Conservation (phyloP, 2,888 invertebrate genomes). For the Drosophila mimica region DNA sequence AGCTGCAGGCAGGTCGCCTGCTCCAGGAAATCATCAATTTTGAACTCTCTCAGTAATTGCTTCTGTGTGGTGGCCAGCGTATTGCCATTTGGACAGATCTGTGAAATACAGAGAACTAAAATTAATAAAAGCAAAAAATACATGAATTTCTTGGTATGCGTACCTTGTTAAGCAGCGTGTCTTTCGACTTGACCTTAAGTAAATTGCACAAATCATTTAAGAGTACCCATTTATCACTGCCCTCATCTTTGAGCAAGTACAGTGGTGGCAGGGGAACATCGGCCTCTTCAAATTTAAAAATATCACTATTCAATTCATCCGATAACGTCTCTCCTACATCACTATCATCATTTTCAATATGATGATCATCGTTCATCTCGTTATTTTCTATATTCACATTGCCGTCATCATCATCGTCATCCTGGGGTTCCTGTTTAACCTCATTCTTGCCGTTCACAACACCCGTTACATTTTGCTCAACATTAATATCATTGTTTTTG, state of each 20-base stretch:
- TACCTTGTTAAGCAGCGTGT: conserved; percentile 90
- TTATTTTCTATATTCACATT: conserved; percentile 26
- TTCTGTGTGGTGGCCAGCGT: conserved; percentile 76
- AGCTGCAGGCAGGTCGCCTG: conserved; percentile 92
- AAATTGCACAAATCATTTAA: conserved; percentile 92
- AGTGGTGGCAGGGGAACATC: conserved; percentile 92
- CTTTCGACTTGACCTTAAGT: conserved; percentile 92
- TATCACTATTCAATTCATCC: conserved; percentile 85
- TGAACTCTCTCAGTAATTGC: conserved; percentile 88
- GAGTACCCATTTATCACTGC: conserved; percentile 91
- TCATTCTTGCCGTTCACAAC: conserved; percentile 76
- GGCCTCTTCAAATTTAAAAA: conserved; percentile 92
- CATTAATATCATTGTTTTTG: conserved; percentile 55
- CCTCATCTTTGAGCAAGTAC: conserved; percentile 89
- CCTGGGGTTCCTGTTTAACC: conserved; percentile 59
- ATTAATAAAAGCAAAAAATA: background rate
- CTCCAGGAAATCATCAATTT: conserved; percentile 92
- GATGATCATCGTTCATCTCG: conserved; percentile 7
- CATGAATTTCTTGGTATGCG: background rate
- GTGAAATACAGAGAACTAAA: conserved; percentile 15
- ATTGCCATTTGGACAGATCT: conserved; percentile 83
- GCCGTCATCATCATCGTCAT: conserved; percentile 28
- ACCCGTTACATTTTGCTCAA: conserved; percentile 64
- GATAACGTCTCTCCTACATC: conserved; percentile 53
- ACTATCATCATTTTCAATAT: conserved; percentile 22